Conservation (phyloP, 2,113 vertebrate species). For the Nyctereutes procyonoides region DNA sequence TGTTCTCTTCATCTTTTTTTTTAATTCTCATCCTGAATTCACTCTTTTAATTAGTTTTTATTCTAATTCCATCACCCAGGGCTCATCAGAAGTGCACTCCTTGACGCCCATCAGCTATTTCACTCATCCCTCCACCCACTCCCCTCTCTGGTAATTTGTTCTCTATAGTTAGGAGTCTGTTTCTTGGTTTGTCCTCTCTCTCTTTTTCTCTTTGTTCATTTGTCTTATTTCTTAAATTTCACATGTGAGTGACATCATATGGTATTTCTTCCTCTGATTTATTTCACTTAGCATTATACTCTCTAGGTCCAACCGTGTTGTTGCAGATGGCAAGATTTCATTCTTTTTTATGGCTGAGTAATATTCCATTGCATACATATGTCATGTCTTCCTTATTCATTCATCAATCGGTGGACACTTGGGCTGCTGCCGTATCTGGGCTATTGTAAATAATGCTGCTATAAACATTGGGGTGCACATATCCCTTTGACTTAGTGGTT, state of each 20-base stretch:
- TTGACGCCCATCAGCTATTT: background rate
- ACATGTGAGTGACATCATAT: background rate
- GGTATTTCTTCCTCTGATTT: background rate
- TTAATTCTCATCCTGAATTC: background rate
- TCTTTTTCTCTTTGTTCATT: background rate
- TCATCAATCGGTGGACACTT: background rate
- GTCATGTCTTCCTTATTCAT: background rate
- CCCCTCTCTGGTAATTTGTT: background rate
- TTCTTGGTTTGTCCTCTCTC: background rate
- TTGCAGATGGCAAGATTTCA: background rate
- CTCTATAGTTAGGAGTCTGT: background rate
- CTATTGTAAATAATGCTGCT: background rate
- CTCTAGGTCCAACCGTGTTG: background rate
- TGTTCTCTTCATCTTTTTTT: background rate
- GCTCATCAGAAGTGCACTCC: background rate
- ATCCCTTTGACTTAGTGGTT: background rate
- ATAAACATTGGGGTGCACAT: background rate
- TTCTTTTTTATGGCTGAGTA: background rate
- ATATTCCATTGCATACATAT: background rate
- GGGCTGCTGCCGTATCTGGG: background rate
- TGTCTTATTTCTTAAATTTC: background rate
- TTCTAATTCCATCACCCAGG: background rate
- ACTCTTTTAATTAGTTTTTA: background rate
- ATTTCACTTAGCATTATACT: background rate
- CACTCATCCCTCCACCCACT: background rate